Evolutionary conservation across 1,140 invertebrate genomes (phyloP), one percentile per base, ranked within the genome.

Genomic region (Calosoma granatense): DNA sequence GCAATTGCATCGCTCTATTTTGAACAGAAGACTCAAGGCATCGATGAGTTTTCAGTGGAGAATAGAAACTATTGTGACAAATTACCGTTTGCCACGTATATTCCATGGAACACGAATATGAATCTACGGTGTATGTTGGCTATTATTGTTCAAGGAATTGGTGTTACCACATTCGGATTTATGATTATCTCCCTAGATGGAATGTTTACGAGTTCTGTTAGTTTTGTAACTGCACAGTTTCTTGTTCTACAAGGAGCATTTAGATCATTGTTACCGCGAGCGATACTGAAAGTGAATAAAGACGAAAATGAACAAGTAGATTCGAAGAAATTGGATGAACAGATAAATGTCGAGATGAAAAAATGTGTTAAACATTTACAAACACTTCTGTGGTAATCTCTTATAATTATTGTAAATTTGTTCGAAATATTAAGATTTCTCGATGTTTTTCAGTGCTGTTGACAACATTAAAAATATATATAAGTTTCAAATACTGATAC

Each of bases 131-230:
- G 26, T 36, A 9, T 36, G 26, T 36, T 36, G 26, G 26, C 26
- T 6, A 36, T 36, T n/a, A 36, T 36, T 9, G 6, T 6, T 36
- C 26, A 36, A 36, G 26, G 26, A 36, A 6, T 36, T 36, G 26
- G 26, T 9, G n/a, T 36, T 36, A 6, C n/a, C 6, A 6, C 6
- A 36, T n/a, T 36, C n/a, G 26, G 26, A 9, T 36, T 9, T 36
- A n/a, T 6, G n/a, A 36, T 36, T 9, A 36, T 36, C 6, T 36
- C 26, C n/a, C 6, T 36, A n/a, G 26, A 36, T 36, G 26, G 26
- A 36, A 36, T 70, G 23, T 67, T 67, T 57, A 70, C 67, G 64
- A 68, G 66, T 56, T 65, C 67, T 21, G 62, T 70, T 59, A 70
- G 68, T 60, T 64, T 61, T 56, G 57, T 64, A 26, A 63, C 56